Base-by-base conservation (phyloP, 2,888 invertebrate species). In the Watsonalla binaria region DNA sequence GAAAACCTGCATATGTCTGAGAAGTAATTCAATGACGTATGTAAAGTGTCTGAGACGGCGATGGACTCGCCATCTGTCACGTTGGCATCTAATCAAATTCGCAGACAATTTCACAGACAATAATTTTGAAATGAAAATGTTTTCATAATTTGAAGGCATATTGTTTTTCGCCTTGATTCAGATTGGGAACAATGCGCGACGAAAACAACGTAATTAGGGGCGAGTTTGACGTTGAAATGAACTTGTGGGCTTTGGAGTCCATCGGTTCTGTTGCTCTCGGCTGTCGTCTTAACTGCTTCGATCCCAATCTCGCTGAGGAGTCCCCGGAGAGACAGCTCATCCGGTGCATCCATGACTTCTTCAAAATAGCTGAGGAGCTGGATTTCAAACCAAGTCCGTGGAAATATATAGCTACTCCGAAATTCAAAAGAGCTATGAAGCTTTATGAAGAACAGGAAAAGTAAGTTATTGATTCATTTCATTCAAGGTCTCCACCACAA, bases 161-260 rank as follows among this genome's bases (percentile, higher is more conserved):
- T 13, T 15, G 24, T 14, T 45, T 6, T 82, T 85, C 45, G 24
- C 24, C 24, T 2, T 24, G 24, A 24, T 24, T 24, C 72, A 93
- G 94, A 68, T 88, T 94, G 65, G 82, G 80, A 63, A 82, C 76
- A 45, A 76, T 92, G 56, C 90, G 91, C 50, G 84, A 93, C 60
- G 78, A 82, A 8, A 81, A 90, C 0, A 80, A 91, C 34, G 93
- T 92, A 78, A 86, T 94, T 55, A 91, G 92, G 0, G 80, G 80
- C 0, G 87, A 92, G 56, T 92, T 94, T 47, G 76, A 84, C 51
- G 82, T 85, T 24, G 92, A 93, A 75, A 80, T 93, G 65, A 92
- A 92, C 59, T 87, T 92, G 62, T 94, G 94, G 94, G 90, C 93
- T 0, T 72, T 94, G 35, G 94, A 94, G 72, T 93, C 92, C 0